A percentile compares a stretch with the other conserved stretches of the same genome.
Conservation (phyloP, 2,797 vertebrate genomes). For the Xenentodon cancila region DNA sequence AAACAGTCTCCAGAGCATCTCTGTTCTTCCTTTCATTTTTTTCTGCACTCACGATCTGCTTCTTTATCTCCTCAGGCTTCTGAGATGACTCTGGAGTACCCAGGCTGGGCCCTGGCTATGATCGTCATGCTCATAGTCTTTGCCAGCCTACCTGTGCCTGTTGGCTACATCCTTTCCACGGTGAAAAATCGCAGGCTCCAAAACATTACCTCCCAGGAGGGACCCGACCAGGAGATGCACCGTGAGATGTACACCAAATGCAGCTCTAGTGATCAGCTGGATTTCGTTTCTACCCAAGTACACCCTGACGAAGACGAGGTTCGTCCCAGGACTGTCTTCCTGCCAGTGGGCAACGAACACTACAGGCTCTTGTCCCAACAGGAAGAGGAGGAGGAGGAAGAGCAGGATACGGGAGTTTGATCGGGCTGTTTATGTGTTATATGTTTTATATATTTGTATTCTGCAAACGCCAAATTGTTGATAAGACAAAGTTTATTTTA, state of each 20-base stretch:
- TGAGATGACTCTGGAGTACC: conserved; percentile 79
- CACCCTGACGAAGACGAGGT: conserved; percentile 42
- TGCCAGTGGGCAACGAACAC: conserved; percentile 67
- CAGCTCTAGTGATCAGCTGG: conserved; percentile 71
- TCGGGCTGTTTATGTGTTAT: not conserved
- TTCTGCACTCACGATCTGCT: not conserved
- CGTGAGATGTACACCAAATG: conserved; percentile 79
- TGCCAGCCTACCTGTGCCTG: conserved; percentile 83
- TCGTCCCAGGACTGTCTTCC: conserved; percentile 60
- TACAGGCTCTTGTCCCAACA: conserved; percentile 80
- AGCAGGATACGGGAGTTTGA: conserved; percentile 75
- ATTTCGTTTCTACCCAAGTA: conserved; percentile 39
- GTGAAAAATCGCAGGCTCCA: conserved; percentile 24
- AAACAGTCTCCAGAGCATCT: too few relatives aligned
- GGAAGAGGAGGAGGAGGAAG: conserved; percentile 76
- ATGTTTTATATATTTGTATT: conserved; percentile 16
- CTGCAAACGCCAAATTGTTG: conserved; percentile 8
- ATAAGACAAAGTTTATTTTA: conserved; percentile 34
- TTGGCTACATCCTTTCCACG: conserved; percentile 69
- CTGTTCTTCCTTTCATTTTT: not conserved
- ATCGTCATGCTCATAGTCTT: conserved; percentile 77
- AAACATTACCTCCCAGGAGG: conserved; percentile 22
- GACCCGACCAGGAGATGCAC: conserved; percentile 46
- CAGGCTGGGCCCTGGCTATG: conserved; percentile 79
- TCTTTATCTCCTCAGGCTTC: conserved; percentile 72